Conservation (phyloP, 2,113 vertebrate genomes). For the Protomyctophum bolini region DNA sequence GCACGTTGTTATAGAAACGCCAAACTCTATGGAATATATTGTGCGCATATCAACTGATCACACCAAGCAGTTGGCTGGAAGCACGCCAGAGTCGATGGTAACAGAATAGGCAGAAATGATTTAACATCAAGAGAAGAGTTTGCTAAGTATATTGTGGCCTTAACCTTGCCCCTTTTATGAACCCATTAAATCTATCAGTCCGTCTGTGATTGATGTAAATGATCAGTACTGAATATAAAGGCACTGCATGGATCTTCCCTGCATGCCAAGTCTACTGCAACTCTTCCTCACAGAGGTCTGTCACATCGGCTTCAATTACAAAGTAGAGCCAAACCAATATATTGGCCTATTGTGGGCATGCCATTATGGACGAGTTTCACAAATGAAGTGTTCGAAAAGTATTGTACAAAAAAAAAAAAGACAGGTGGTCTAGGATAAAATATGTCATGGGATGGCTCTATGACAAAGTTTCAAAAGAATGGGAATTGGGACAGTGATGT, state of each 20-base stretch:
- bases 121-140: background rate
- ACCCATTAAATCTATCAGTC: background rate
- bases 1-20: too few species aligned
- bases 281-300: background rate
- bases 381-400: too few species aligned
- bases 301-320: too few species aligned
- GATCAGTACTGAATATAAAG: background rate
- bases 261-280: background rate
- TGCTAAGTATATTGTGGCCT: background rate
- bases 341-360: too few species aligned
- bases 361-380: too few species aligned
- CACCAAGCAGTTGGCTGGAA: background rate
- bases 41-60: background rate
- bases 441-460: too few species aligned
- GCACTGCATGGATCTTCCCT: background rate
- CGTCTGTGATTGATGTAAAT: background rate
- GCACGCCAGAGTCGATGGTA: background rate
- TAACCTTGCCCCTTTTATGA: background rate
- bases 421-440: too few species aligned
- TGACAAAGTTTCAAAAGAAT: too few species aligned
- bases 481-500: too few species aligned
- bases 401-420: too few species aligned
- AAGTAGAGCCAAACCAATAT: too few species aligned
- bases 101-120: background rate
- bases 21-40: too few species aligned